These are phyloP conservation scores for Caenorhabditis brenneri DNA, from an alignment of 1,140 invertebrate genomes.

Conservation along the genomic window DNA sequence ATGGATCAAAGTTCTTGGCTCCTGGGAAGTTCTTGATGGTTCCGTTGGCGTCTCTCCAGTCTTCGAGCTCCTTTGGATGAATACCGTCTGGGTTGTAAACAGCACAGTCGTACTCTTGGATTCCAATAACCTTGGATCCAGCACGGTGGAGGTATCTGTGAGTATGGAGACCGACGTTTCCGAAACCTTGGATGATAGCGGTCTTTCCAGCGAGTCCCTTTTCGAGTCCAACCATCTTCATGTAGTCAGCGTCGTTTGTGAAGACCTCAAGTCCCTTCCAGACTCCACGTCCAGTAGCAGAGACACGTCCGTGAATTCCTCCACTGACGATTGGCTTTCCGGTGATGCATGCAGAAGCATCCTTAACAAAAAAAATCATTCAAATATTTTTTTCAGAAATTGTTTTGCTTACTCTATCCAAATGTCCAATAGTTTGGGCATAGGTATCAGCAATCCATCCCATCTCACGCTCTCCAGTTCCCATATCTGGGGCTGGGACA, in stretches of 20 bases:
- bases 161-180: slow-evolving; percentile 98
- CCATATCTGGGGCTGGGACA: slow-evolving; percentile 97
- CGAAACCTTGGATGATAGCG: slow-evolving; percentile 86
- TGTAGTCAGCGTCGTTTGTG: slow-evolving; percentile 93
- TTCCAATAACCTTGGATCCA: slow-evolving; percentile 90
- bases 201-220: slow-evolving; percentile 96
- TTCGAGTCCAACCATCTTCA: slow-evolving; percentile 84
- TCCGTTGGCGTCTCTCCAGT: slow-evolving; percentile 77
- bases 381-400: background rate
- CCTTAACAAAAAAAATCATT: slow-evolving; percentile 71
- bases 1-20: slow-evolving; percentile 83
- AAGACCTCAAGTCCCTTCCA: slow-evolving; percentile 98
- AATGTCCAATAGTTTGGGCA: slow-evolving; percentile 87
- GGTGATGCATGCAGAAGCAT: slow-evolving; percentile 97
- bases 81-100: slow-evolving; percentile 93
- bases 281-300: slow-evolving; percentile 93
- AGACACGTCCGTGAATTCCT: slow-evolving; percentile 92
- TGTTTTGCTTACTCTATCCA: slow-evolving; percentile 81
- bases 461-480: slow-evolving; percentile 98
- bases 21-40: slow-evolving; percentile 89
- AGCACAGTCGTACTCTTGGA: slow-evolving; percentile 90
- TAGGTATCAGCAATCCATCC: slow-evolving; percentile 99
- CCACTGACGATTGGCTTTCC: slow-evolving; percentile 90
- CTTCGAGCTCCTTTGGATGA: slow-evolving; percentile 83
- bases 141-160: slow-evolving; percentile 90